Percentiles rank a stretch among this genome's conserved stretches.
phyloP scores from a whole-genome alignment of 2,888 invertebrate genomes.

The Agonum fuliginosum region DNA sequence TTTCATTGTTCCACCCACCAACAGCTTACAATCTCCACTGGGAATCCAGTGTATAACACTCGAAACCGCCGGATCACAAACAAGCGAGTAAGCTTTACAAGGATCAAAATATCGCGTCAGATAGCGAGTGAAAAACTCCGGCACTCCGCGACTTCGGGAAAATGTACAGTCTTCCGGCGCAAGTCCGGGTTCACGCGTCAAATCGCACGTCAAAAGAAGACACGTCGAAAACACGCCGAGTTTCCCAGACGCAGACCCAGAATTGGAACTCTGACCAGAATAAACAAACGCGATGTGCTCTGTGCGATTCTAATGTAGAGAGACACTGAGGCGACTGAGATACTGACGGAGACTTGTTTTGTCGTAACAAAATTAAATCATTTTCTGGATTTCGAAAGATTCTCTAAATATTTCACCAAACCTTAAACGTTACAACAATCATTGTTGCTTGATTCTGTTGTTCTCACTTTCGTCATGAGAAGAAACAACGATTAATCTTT shows the following conservation, averaged over 20 bases:
- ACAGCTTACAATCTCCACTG: neutral
- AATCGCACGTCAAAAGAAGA: slow-evolving; percentile 55
- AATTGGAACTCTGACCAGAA: slow-evolving; percentile 48
- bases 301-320: slow-evolving; percentile 1
- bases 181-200: slow-evolving; percentile 55
- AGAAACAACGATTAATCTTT: no score
- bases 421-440: no score
- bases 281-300: slow-evolving; percentile 26
- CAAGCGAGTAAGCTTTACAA: slow-evolving; percentile 39
- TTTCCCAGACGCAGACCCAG: slow-evolving; percentile 43
- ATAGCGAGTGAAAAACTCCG: slow-evolving; percentile 29
- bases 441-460: no score
- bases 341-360: no score
- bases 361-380: no score
- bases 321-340: no score
- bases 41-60: slow-evolving; percentile 13
- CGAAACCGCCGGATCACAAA: slow-evolving; percentile 25
- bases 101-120: slow-evolving; percentile 44
- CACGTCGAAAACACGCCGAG: slow-evolving; percentile 54
- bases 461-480: no score
- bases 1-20: no score
- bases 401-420: no score
- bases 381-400: no score
- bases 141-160: slow-evolving; percentile 4
- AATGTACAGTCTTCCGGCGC: slow-evolving; percentile 29